Evolutionary conservation across 2,113 vertebrate species (phyloP).

Genomic region (Toxotes chatareus): DNA sequence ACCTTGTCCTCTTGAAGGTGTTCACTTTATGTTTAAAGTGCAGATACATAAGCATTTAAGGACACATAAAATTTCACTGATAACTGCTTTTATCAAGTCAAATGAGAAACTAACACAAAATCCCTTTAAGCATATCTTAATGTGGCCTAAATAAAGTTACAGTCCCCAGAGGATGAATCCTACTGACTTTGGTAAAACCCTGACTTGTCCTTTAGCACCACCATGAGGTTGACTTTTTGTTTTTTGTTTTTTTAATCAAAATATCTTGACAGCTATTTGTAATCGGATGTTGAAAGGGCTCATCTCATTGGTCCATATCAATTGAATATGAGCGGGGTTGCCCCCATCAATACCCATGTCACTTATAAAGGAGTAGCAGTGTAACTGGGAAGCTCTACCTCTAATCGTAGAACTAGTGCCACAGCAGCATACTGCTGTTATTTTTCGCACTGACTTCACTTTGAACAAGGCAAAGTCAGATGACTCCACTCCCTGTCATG

Average conservation of each 20-base stretch:
- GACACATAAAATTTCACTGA: too few relatives aligned
- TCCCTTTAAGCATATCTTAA: too few relatives aligned
- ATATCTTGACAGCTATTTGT: neutral
- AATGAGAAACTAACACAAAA: too few relatives aligned
- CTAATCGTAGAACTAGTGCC: neutral
- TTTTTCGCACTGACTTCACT: slow-evolving; percentile 7
- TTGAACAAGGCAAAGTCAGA: slow-evolving; percentile 2
- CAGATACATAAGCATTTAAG: too few relatives aligned
- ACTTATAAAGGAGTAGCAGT: neutral
- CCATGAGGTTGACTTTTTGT: too few relatives aligned
- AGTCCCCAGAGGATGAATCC: neutral
- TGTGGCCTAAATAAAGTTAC: neutral
- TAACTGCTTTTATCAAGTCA: too few relatives aligned
- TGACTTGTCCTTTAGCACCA: neutral
- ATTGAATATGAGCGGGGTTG: neutral
- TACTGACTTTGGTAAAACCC: neutral
- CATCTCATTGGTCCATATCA: neutral
- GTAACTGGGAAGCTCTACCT: neutral
- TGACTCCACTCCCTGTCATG: neutral
- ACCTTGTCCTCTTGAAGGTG: neutral
- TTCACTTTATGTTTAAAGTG: neutral
- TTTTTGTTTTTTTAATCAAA: neutral
- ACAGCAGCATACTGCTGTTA: neutral
- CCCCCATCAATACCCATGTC: neutral
- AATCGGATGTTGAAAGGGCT: neutral